phyloP scores from a whole-genome alignment of 2,797 vertebrate species.

The Pogoniulus pusillus region DNA sequence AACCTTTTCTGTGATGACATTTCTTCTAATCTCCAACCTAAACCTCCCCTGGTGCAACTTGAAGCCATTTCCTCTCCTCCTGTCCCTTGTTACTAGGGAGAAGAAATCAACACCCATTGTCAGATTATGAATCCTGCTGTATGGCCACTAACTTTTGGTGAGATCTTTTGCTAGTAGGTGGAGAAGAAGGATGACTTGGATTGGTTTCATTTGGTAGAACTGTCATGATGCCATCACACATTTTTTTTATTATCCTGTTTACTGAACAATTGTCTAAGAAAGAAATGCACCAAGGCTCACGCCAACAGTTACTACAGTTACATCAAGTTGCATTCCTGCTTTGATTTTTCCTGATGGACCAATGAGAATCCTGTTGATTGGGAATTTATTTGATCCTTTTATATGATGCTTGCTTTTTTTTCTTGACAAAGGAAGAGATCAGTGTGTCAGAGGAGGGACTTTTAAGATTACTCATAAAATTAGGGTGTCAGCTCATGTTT shows the following conservation, averaged over 20 bases:
- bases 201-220: neutral
- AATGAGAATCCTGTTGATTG: neutral
- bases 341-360: neutral
- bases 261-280: neutral
- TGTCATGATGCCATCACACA: accelerated
- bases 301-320: neutral
- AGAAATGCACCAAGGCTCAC: neutral
- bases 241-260: neutral
- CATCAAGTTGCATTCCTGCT: neutral
- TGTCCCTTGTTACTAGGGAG: no score
- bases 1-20: no score
- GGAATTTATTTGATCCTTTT: neutral
- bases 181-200: neutral
- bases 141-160: neutral
- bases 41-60: no score
- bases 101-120: neutral
- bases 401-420: neutral
- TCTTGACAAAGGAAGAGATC: neutral
- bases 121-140: neutral
- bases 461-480: neutral
- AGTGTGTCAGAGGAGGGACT: neutral
- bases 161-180: neutral
- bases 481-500: neutral
- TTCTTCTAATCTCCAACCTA: no score
- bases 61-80: no score